phyloP scores from a whole-genome alignment of 2,888 invertebrate genomes.

The Disparrhopalites patrizii region DNA sequence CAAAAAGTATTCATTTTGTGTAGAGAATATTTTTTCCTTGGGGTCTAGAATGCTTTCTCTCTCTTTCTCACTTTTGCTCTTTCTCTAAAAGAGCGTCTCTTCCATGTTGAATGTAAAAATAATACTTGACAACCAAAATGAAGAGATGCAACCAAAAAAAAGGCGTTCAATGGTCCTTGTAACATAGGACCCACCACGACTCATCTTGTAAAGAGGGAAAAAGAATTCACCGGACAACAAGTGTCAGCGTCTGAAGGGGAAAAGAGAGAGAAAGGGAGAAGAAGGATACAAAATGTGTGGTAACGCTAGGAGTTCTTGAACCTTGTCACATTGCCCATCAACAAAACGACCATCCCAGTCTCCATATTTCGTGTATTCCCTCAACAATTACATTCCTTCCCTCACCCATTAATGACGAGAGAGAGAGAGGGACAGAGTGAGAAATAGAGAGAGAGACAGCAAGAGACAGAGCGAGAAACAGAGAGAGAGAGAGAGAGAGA shows the following conservation, averaged over 20 bases:
- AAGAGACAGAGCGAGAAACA: background rate
- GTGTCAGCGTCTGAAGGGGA: background rate
- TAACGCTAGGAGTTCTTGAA: conserved; percentile 7
- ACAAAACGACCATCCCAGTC: background rate
- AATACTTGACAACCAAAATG: too few relatives aligned
- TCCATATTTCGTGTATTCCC: background rate
- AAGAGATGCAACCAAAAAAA: too few relatives aligned
- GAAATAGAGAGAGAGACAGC: background rate
- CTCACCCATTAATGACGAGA: background rate
- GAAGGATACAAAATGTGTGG: background rate
- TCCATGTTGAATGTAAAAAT: too few relatives aligned
- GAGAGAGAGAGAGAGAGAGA: background rate
- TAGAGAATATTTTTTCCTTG: too few relatives aligned
- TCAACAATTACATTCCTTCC: background rate
- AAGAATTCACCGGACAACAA: background rate
- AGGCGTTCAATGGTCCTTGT: too few relatives aligned
- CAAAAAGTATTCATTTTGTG: too few relatives aligned
- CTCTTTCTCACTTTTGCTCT: too few relatives aligned
- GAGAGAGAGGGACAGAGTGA: background rate
- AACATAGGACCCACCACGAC: background rate
- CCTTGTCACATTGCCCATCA: conserved; percentile 4
- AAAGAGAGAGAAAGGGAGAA: background rate
- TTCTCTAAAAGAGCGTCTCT: too few relatives aligned
- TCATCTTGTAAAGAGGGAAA: too few relatives aligned
- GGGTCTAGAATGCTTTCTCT: too few relatives aligned